Evolutionary conservation across 2,113 vertebrate species (phyloP).

Genomic region (Hippocampus comes): DNA sequence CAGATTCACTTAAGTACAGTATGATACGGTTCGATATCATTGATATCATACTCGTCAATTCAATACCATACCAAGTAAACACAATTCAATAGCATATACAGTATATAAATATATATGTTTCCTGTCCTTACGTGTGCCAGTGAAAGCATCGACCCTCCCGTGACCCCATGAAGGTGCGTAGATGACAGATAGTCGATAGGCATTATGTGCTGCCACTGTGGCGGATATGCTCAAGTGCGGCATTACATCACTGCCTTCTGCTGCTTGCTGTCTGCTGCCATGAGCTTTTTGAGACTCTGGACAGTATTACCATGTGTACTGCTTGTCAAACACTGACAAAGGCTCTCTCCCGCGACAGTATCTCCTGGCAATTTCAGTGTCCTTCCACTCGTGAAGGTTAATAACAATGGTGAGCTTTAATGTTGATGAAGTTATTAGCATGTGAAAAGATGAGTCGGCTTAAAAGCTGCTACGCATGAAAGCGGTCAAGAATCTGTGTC

Average conservation of each 20-base stretch:
- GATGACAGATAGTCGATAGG: slow-evolving; percentile 21
- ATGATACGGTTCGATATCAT: background rate
- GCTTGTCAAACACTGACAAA: background rate
- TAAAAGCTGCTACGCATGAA: slow-evolving; percentile 58
- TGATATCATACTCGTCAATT: too few relatives aligned
- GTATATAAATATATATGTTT: too few relatives aligned
- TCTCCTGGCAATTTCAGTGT: slow-evolving; percentile 13
- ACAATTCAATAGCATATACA: too few relatives aligned
- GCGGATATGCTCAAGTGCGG: slow-evolving; percentile 1
- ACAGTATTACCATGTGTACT: background rate
- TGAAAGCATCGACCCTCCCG: background rate
- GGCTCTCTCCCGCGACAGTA: background rate
- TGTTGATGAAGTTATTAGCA: slow-evolving; percentile 68
- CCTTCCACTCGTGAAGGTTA: slow-evolving; percentile 57
- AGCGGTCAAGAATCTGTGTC: slow-evolving; percentile 57
- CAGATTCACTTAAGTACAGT: too few relatives aligned
- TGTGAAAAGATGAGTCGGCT: slow-evolving; percentile 65
- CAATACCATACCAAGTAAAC: too few relatives aligned
- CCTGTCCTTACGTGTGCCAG: background rate
- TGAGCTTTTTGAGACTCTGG: background rate
- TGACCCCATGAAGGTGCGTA: slow-evolving; percentile 8
- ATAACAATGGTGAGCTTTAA: slow-evolving; percentile 53
- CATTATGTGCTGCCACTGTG: slow-evolving; percentile 8
- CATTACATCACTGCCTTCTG: slow-evolving; percentile 10
- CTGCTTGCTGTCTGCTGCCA: background rate